A percentile compares a stretch with the other conserved stretches of the same genome.
phyloP scores from a whole-genome alignment of 2,797 vertebrate genomes.

The Champsocephalus gunnari region DNA sequence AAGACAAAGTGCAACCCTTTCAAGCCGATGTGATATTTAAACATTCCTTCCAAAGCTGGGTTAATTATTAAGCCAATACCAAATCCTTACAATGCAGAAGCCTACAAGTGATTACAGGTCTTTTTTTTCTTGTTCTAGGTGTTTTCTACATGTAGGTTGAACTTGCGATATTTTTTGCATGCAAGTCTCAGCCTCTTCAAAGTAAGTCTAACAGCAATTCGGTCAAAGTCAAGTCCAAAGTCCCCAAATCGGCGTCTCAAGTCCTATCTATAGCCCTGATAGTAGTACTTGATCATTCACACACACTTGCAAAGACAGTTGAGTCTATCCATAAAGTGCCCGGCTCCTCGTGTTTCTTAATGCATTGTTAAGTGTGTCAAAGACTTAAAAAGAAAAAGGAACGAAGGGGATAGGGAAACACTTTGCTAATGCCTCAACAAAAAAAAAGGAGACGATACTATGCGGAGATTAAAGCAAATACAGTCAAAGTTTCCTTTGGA shows the following conservation, averaged over 20 bases:
- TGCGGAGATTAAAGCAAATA: slow-evolving; percentile 73
- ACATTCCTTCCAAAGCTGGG: slow-evolving; percentile 7
- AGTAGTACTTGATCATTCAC: slow-evolving; percentile 21
- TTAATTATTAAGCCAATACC: background rate
- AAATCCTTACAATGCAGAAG: background rate
- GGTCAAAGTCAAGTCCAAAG: slow-evolving; percentile 3
- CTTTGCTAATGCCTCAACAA: slow-evolving; percentile 43
- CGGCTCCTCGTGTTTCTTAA: slow-evolving; percentile 52
- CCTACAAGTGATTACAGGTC: background rate
- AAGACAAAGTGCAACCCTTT: background rate
- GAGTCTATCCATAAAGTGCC: slow-evolving; percentile 45
- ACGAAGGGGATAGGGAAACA: slow-evolving; percentile 19
- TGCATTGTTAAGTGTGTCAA: slow-evolving; percentile 59
- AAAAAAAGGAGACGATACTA: slow-evolving; percentile 57
- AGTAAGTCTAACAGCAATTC: background rate
- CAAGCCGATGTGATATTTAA: background rate
- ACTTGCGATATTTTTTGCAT: background rate
- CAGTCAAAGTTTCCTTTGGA: slow-evolving; percentile 72
- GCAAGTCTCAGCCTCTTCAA: background rate
- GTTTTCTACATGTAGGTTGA: background rate
- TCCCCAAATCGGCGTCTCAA: background rate
- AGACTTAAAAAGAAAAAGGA: slow-evolving; percentile 28
- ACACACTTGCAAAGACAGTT: slow-evolving; percentile 25
- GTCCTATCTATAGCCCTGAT: background rate
- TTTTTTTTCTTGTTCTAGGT: background rate